phyloP scores from a whole-genome alignment of 2,888 invertebrate species.

The Margaritifera margaritifera region DNA sequence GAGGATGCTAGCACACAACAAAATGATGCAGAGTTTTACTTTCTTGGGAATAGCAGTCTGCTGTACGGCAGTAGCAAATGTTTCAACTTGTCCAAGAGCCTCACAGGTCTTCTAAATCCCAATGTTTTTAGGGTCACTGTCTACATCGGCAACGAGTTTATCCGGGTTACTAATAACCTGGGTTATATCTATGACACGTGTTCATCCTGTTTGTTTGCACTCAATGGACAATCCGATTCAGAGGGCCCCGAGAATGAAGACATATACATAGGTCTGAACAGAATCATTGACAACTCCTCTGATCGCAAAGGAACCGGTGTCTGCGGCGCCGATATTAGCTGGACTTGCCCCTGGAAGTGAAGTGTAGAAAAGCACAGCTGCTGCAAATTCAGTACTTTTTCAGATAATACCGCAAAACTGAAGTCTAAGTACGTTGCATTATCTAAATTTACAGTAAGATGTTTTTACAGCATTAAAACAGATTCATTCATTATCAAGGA shows the following conservation, averaged over 20 bases:
- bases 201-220: conserved; percentile 6
- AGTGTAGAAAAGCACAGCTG: no score
- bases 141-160: conserved; percentile 4
- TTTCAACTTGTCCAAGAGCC: neutral
- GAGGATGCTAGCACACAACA: neutral
- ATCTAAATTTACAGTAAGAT: no score
- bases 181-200: conserved; percentile 1
- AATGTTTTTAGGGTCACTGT: neutral
- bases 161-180: conserved; percentile 7
- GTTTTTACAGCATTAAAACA: no score
- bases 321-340: conserved; percentile 3
- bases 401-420: no score
- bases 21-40: conserved; percentile 9
- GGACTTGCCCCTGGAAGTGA: conserved; percentile 2
- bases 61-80: conserved; percentile 2
- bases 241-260: conserved; percentile 1
- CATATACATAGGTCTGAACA: conserved; percentile 8
- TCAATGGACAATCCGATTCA: conserved; percentile 10
- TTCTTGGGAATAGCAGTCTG: neutral
- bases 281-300: neutral
- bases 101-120: neutral
- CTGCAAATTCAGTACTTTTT: no score
- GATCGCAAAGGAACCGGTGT: neutral
- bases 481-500: no score
- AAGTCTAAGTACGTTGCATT: no score